Base-by-base conservation (phyloP, 1,140 invertebrate genomes). In the Rhyacophila brunnea region DNA sequence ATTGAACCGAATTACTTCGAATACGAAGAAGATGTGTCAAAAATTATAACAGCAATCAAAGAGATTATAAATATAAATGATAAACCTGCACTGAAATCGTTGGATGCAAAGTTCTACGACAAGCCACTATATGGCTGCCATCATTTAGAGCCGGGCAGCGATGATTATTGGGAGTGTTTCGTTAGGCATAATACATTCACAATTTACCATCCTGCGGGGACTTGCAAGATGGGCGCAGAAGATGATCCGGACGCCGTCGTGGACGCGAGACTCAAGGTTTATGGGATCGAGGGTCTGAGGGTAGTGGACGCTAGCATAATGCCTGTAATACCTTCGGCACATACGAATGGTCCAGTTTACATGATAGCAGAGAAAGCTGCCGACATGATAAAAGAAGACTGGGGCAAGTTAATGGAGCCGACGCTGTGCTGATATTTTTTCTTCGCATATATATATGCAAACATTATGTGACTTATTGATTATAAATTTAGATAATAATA, bases 1-100 rank as follows among this genome's bases (percentile, higher is more conserved):
- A 87, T 97, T 13, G 84, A 90, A 66, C 86, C 93, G 0, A 92
- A 92, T 63, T 94, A 93, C 67, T 86, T 91, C 46, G 73, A 80
- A 14, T 73, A 87, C 70, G 70, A 80, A 0, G 81, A 85, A 19
- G 88, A 91, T 64, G 67, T 87, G 32, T 75, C 73, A 55, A 77
- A 84, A 60, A 78, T 87, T 10, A 74, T 88, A 0, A 77, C 86
- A 2, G 88, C 85, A 1, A 81, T 89, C 1, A 81, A 84, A 64
- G 71, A 80, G 6, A 77, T 82, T 0, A 71, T 87, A 18, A 70
- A 80, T 36, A 68, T 91, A 43, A 70, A 80, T 14, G 71, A 81
- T 28, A 85, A 85, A 18, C 70, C 75, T 11, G 69, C 84, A 0
- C 83, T 91, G 72, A 73, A 79, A 66, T 77, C 75, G 50, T 74